These are phyloP conservation scores for Rhynchopsitta pachyrhyncha DNA, from an alignment of 2,113 vertebrate genomes.

Conservation along the genomic window DNA sequence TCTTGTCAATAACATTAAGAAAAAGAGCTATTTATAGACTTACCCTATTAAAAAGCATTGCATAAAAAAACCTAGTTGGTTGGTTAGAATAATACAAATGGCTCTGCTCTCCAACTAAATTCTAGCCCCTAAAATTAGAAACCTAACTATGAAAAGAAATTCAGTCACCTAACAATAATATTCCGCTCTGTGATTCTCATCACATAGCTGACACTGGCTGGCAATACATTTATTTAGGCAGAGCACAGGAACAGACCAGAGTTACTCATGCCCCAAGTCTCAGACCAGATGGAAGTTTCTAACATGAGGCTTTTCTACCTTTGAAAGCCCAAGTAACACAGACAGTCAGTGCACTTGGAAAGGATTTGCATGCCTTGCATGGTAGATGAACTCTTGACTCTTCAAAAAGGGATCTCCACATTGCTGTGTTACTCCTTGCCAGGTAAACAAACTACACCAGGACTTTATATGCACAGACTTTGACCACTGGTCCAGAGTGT, in stretches of 20 bases:
- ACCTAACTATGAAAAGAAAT: neutral
- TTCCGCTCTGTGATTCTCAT: neutral
- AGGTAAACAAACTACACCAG: neutral
- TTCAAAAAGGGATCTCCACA: neutral
- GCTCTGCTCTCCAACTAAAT: neutral
- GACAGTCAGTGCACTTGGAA: neutral
- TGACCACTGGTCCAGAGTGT: neutral
- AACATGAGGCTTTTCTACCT: neutral
- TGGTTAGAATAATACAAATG: neutral
- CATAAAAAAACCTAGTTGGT: neutral
- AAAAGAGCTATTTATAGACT: conserved; percentile 14
- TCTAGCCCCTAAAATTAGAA: neutral
- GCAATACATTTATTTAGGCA: conserved; percentile 22
- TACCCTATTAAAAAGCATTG: neutral
- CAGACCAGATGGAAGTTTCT: neutral
- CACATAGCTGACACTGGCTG: neutral
- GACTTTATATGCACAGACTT: neutral
- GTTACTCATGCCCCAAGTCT: neutral
- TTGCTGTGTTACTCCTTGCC: neutral
- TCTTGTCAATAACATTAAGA: conserved; percentile 33
- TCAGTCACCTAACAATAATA: neutral
- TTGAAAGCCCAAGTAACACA: neutral
- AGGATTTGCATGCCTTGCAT: neutral
- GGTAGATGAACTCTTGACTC: neutral
- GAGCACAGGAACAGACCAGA: neutral